Evolutionary conservation across 2,113 vertebrate species (phyloP), one percentile per base, ranked within the genome.

Genomic region (Phylloscopus trochiloides): DNA sequence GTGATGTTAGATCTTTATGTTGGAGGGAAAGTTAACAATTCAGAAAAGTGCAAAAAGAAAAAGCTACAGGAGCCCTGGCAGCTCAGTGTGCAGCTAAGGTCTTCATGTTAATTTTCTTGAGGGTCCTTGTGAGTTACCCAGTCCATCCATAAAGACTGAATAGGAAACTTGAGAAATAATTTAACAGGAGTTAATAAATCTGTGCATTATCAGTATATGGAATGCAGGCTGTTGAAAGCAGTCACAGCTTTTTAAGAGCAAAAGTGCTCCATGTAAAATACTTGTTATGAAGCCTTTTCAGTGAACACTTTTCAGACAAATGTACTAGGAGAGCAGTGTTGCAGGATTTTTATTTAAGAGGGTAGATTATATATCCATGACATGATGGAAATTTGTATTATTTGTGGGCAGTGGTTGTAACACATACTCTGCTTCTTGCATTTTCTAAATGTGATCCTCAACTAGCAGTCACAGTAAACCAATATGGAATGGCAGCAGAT

Each of bases 331-430:
- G 47, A 95, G 38, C 12, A 63, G 29, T 31, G 74, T 81, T 61
- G 38, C 78, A 54, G 36, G n/a, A 32, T 48, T 97, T 94, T 94
- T 84, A 58, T 94, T 94, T 65, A 31, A 83, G 74, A 55, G 32
- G 43, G n/a, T 78, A 76, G 12, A 80, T 97, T 76, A 59, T 54
- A 77, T 76, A 61, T 48, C 59, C 63, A 86, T 83, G 65, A 95
- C 86, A 95, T 85, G 34, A 55, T 94, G 93, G 93, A 91, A 96
- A 94, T 29, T 29, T 85, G 20, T 92, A 22, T 88, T 78, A 48
- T 76, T 82, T 96, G 85, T 89, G 95, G 70, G 40, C 65, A 79
- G 36, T 51, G 84, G 72, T 67, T 92, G 92, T 83, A 92, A 96
- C 10, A 88, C 54, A 94, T 91, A 92, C 10, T 86, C 50, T 73